Evolutionary conservation across 2,113 vertebrate species (phyloP).

Genomic region (Psettodes erumei): DNA sequence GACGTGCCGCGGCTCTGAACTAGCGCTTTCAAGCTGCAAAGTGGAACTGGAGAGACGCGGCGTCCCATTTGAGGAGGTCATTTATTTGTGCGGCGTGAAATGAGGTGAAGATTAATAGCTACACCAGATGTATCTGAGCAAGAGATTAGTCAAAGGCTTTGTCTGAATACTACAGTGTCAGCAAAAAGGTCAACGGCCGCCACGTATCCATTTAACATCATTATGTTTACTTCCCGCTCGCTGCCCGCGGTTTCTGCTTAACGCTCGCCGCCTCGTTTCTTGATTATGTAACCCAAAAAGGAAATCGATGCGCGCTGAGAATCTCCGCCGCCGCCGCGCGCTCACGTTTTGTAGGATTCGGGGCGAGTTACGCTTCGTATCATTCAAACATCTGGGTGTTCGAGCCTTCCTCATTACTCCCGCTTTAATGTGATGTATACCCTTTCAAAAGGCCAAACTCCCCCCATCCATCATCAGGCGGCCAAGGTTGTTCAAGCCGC

Average conservation of each 20-base stretch:
- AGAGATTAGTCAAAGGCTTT: slow-evolving; percentile 71
- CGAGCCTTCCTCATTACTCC: slow-evolving; percentile 80
- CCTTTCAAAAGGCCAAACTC: slow-evolving; percentile 83
- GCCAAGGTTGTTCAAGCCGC: slow-evolving; percentile 74
- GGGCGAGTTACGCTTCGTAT: slow-evolving; percentile 67
- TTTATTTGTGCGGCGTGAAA: slow-evolving; percentile 70
- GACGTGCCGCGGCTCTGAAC: slow-evolving; percentile 56
- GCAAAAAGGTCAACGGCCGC: slow-evolving; percentile 68
- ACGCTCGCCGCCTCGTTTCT: slow-evolving; percentile 6
- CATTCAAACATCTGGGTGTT: slow-evolving; percentile 81
- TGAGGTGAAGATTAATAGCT: slow-evolving; percentile 70
- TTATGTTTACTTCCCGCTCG: slow-evolving; percentile 50
- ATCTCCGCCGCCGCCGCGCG: slow-evolving; percentile 2
- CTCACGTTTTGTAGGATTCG: slow-evolving; percentile 43
- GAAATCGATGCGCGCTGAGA: neutral
- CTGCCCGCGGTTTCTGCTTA: slow-evolving; percentile 23
- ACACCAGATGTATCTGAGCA: slow-evolving; percentile 54
- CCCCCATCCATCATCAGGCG: slow-evolving; percentile 79
- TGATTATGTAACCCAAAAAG: slow-evolving; percentile 22
- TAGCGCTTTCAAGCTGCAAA: slow-evolving; percentile 47
- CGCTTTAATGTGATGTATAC: slow-evolving; percentile 84
- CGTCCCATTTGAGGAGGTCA: slow-evolving; percentile 75
- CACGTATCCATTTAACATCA: slow-evolving; percentile 64
- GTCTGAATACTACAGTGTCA: slow-evolving; percentile 69
- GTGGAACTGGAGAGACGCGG: slow-evolving; percentile 61